Base-by-base conservation (phyloP, 2,797 vertebrate species). In the Catamblyrhynchus diadema region DNA sequence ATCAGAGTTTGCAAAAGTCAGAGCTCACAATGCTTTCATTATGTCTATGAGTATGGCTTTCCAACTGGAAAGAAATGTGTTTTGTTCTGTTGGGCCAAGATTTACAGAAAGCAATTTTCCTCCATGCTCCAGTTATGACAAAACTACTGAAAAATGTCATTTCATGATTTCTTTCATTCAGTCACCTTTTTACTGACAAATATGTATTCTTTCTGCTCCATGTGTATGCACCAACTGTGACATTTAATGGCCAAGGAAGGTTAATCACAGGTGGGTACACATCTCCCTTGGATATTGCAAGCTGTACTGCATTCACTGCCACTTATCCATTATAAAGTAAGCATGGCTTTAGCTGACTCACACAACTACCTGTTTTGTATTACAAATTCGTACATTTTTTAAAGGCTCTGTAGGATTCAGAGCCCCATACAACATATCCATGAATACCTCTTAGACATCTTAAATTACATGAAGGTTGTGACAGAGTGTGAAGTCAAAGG, bases 31-130 rank as follows among this genome's bases (percentile, higher is more conserved):
- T 97, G 93, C 97, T 97, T 98, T 97, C 98, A 98, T 98, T 97
- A 98, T 97, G 97, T 95, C 94, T 71, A 95, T 84, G 97, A 97
- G 95, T 98, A 97, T 71, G 96, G 96, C 96, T 96, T 98, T 97
- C 97, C 97, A 97, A 97, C 95, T 97, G 97, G 97, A 98, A 98
- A 98, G 97, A 98, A 98, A 98, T 97, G 95, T 92, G 94, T 97
- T 98, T 98, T 98, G 97, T 98, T 98, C 97, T 96, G 92, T 96
- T 97, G 97, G 97, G 96, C 97, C 96, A 95, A 98, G 97, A 97
- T 97, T 97, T 98, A 97, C 97, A 95, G 97, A 98, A 98, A 98
- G 97, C 97, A 98, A 98, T 98, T 98, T 98, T 89, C 97, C 91
- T 98, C 94, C 92, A 93, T 42, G 96, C 96, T 96, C 96, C 97